Conservation (phyloP, 2,888 invertebrate species). For the Ecliptopera silaceata region DNA sequence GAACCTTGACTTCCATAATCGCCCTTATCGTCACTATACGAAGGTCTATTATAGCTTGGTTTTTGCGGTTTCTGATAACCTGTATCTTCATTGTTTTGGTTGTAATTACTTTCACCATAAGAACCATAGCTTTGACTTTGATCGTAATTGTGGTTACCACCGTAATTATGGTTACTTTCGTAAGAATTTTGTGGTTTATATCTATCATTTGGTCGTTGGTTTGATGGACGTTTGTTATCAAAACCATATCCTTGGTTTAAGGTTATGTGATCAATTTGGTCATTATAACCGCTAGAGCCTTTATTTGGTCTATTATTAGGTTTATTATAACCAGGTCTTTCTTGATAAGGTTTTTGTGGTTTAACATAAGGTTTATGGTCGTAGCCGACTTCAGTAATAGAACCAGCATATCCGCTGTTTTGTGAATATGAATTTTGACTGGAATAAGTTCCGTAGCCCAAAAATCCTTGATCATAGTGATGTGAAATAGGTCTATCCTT, state of each 20-base stretch:
- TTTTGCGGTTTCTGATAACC: conserved; percentile 29
- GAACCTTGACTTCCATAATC: conserved; percentile 25
- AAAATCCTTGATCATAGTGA: conserved; percentile 48
- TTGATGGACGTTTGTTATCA: conserved; percentile 14
- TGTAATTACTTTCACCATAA: conserved; percentile 24
- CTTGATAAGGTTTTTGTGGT: conserved; percentile 33
- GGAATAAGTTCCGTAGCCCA: conserved; percentile 54
- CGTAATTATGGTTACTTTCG: conserved; percentile 12
- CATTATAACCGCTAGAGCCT: conserved; percentile 5
- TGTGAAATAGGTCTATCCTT: conserved; percentile 34
- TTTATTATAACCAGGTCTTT: conserved; percentile 20
- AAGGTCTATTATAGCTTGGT: conserved; percentile 32
- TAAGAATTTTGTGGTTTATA: conserved; percentile 26
- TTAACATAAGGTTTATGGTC: conserved; percentile 36
- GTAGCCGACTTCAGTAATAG: conserved; percentile 43
- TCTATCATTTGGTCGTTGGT: conserved; percentile 25
- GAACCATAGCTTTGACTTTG: conserved; percentile 19
- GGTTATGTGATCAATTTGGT: conserved; percentile 15
- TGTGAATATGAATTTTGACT: conserved; percentile 53
- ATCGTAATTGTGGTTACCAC: conserved; percentile 3
- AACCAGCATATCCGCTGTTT: conserved; percentile 39
- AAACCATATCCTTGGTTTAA: conserved; percentile 12
- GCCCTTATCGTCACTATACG: conserved; percentile 22
- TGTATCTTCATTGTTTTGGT: conserved; percentile 22
- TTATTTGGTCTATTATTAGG: background rate